Percentiles rank a stretch among this genome's conserved stretches.
These are phyloP conservation scores for Galerucella nymphaeae DNA, from an alignment of 2,888 invertebrate genomes.

Conservation along the genomic window DNA sequence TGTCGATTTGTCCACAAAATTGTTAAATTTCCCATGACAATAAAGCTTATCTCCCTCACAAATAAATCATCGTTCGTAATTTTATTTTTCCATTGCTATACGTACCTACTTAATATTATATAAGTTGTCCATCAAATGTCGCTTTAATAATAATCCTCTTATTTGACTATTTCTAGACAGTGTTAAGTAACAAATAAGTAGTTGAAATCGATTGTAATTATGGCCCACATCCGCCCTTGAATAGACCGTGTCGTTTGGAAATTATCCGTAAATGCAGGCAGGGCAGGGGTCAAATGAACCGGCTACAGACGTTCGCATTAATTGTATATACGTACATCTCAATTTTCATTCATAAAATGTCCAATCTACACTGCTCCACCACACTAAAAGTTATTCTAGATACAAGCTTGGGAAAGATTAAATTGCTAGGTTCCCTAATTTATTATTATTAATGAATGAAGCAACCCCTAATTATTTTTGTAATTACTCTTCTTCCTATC, in stretches of 20 bases:
- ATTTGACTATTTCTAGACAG: constrained; percentile 21
- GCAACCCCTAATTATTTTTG: too few relatives aligned
- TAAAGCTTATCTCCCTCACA: too few relatives aligned
- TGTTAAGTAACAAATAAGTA: constrained; percentile 19
- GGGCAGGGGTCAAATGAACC: constrained; percentile 28
- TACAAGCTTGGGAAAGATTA: too few relatives aligned
- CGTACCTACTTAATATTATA: too few relatives aligned
- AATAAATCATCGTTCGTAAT: too few relatives aligned
- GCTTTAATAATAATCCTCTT: background rate
- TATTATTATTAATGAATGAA: too few relatives aligned
- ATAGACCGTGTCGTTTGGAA: constrained; percentile 21
- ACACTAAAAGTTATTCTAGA: constrained; percentile 12
- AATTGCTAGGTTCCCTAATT: too few relatives aligned
- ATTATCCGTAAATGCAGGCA: constrained; percentile 33
- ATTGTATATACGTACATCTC: constrained; percentile 15
- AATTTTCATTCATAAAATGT: constrained; percentile 32
- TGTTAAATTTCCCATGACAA: too few relatives aligned
- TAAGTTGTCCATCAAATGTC: background rate
- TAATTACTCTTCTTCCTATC: too few relatives aligned
- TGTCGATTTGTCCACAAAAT: too few relatives aligned
- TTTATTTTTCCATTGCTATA: too few relatives aligned
- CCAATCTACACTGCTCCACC: constrained; percentile 26
- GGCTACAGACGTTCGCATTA: constrained; percentile 5
- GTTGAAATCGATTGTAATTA: constrained; percentile 29
- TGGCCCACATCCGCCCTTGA: constrained; percentile 29